Evolutionary conservation across 37 sponge, comb jelly and placozoan species (phyloP).

Genomic region (Oscarella lobularis): DNA sequence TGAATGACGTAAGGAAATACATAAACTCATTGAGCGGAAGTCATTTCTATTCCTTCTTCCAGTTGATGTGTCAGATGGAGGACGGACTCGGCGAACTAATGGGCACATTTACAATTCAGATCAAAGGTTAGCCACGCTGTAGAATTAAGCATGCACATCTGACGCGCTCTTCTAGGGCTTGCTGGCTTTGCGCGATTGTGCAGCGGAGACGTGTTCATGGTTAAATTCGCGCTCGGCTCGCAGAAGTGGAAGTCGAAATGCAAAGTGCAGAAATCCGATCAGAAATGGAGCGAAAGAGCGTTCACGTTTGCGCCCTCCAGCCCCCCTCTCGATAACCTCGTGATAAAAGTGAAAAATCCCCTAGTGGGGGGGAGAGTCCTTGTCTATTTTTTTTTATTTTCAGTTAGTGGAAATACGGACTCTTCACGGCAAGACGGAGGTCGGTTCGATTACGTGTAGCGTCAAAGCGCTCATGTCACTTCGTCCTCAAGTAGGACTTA

Average conservation of each 20-base stretch:
- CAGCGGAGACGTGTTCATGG: background rate
- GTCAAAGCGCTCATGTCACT: background rate
- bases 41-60: background rate
- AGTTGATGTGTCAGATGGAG: background rate
- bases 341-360: no score
- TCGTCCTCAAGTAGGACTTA: background rate
- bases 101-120: background rate
- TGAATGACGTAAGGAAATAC: background rate
- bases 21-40: background rate
- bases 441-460: background rate
- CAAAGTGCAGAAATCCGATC: background rate
- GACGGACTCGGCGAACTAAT: background rate
- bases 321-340: no score
- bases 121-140: no score
- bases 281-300: background rate
- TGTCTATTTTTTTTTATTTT: no score
- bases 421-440: background rate
- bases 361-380: no score
- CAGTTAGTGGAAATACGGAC: background rate
- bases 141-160: no score
- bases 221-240: background rate
- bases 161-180: background rate
- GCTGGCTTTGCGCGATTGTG: background rate
- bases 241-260: constrained; percentile 1
- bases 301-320: background rate